Evolutionary conservation across 2,113 vertebrate species (phyloP).

Genomic region (Percina caprodes): DNA sequence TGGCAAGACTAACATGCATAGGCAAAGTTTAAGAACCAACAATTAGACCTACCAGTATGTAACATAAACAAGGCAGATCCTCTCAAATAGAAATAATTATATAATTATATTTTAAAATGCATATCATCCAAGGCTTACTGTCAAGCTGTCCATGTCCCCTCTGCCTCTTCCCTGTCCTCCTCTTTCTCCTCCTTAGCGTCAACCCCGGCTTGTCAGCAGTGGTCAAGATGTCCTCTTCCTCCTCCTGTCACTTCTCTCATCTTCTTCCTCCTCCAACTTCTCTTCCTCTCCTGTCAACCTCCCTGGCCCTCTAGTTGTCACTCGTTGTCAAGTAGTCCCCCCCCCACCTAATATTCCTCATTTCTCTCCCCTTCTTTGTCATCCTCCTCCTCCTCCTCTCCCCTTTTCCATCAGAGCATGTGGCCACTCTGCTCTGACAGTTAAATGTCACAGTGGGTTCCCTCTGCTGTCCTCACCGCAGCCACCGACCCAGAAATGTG

Average conservation of each 20-base stretch:
- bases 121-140: background rate
- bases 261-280: constrained; percentile 17
- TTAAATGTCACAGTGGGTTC: constrained; percentile 64
- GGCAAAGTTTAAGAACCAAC: background rate
- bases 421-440: constrained; percentile 55
- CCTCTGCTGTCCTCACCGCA: constrained; percentile 49
- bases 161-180: constrained; percentile 1
- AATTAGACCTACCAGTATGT: background rate
- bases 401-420: constrained; percentile 43
- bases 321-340: constrained; percentile 38
- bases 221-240: constrained; percentile 34
- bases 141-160: constrained; percentile 5
- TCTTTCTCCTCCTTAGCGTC: constrained; percentile 20
- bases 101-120: background rate
- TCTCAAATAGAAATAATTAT: background rate
- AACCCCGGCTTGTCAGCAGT: constrained; percentile 6
- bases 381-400: constrained; percentile 10
- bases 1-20: background rate
- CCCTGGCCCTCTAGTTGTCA: constrained; percentile 25
- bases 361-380: background rate
- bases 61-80: too few species aligned
- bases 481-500: constrained; percentile 66
- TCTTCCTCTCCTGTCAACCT: constrained; percentile 32
- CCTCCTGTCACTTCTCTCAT: constrained; percentile 41
- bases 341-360: constrained; percentile 8